phyloP scores from a whole-genome alignment of 1,140 invertebrate genomes.

The Pseudomyrmex flavicornis region DNA sequence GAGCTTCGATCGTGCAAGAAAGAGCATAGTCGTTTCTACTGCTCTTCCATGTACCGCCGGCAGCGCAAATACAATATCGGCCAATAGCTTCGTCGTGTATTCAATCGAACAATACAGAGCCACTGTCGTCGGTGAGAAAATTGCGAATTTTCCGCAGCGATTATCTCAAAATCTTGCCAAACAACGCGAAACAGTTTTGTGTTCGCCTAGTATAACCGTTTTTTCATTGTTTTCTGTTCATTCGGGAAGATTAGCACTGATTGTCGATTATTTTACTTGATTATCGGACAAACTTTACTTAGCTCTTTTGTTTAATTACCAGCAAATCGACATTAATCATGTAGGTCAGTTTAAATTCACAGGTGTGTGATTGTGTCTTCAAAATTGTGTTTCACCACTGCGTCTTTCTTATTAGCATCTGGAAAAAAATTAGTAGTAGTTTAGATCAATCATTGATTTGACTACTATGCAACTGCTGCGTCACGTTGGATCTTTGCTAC shows the following conservation, averaged over 20 bases:
- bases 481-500: background rate
- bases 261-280: no score
- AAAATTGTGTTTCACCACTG: no score
- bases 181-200: background rate
- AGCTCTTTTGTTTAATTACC: no score
- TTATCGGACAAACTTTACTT: no score
- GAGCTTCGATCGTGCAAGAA: constrained; percentile 47
- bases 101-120: constrained; percentile 46
- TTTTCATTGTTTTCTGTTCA: background rate
- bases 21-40: constrained; percentile 30
- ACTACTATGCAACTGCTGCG: no score
- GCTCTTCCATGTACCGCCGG: background rate
- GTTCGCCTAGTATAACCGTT: background rate
- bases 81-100: constrained; percentile 48
- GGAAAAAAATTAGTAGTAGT: no score
- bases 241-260: no score
- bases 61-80: constrained; percentile 71
- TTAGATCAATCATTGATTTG: no score
- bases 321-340: no score
- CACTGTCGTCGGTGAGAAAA: constrained; percentile 18
- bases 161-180: background rate
- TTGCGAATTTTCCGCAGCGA: constrained; percentile 26
- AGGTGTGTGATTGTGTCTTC: no score
- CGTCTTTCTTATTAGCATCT: no score
- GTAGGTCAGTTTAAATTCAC: no score